Evolutionary conservation across 2,888 invertebrate genomes (phyloP), one percentile per base, ranked within the genome.

Genomic region (Drosophila testacea): DNA sequence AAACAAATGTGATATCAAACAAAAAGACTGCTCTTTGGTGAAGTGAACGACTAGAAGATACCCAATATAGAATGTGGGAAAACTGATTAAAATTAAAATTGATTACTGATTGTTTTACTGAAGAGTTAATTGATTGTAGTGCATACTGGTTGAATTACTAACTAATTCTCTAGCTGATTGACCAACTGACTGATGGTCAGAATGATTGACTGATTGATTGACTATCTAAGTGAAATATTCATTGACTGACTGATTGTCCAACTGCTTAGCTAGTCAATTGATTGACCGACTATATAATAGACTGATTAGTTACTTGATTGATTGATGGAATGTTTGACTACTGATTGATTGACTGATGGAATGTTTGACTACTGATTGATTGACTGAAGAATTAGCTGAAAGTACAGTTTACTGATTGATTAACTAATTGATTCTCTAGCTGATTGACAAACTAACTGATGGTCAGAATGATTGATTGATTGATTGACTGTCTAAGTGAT

Each of bases 1-100:
- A 16, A 27, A 48, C 47, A 63, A 56, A 55, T 47, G 46, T 56
- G 56, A 39, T 38, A 4, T 34, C 32, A 36, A 27, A 32, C 48
- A 60, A 60, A 50, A 36, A 44, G 13, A 10, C 28, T 13, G 27
- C 41, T 16, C 6, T 10, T 1, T 10, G 6, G 5, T 30, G 27
- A 4, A 11, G 11, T 38, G 16, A n/a, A 7, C 16, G 34, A 38
- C 44, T 16, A 1, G 0, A 1, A 28, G 11, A 41, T 63, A 41
- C 56, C 38, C 46, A 41, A 27, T 34, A 4, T 9, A 10, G 0
- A 16, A n/a, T n/a, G n/a, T n/a, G n/a, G 7, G 2, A 6, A 11
- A 4, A 10, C 4, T 42, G 16, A 16, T 16, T 16, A 16, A 16
- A 16, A 16, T 16, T 16, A 1, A 16, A 16, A 16, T 16, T 16